These are phyloP conservation scores for Tachina fera DNA, from an alignment of 2,888 invertebrate species.

Conservation along the genomic window DNA sequence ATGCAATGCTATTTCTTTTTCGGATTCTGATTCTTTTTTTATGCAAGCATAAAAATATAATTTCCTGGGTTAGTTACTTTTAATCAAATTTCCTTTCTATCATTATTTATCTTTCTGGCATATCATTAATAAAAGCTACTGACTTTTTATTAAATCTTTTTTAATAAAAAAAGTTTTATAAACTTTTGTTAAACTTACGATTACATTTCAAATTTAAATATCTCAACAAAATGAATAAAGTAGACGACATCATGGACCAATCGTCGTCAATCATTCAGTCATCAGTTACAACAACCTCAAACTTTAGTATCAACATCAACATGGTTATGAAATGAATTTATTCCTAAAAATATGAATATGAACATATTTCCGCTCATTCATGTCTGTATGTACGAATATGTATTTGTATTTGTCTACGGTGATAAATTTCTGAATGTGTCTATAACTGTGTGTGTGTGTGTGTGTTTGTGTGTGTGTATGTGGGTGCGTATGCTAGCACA, in stretches of 20 bases:
- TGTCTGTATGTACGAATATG: not conserved
- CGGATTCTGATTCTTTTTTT: no score
- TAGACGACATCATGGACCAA: not conserved
- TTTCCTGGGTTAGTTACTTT: not conserved
- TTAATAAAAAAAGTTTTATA: not conserved
- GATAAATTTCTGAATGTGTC: not conserved
- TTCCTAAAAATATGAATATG: not conserved
- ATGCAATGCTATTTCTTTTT: no score
- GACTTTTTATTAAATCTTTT: constrained; percentile 25
- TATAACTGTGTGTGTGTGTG: constrained; percentile 8
- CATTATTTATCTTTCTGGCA: not conserved
- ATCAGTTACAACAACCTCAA: not conserved
- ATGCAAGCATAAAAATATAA: no score
- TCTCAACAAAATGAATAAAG: constrained; percentile 10
- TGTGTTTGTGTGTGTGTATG: not conserved
- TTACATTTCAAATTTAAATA: constrained; percentile 28
- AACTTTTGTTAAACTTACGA: constrained; percentile 18
- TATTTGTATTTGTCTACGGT: constrained; percentile 14
- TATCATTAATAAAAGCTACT: not conserved
- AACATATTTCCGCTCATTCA: constrained; percentile 25
- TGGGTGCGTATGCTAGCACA: not conserved
- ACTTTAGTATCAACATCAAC: constrained; percentile 5
- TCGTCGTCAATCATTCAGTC: not conserved
- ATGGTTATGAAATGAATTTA: constrained; percentile 27
- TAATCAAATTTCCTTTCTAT: not conserved